Evolutionary conservation across 2,113 vertebrate species (phyloP).

Genomic region (Psammodynastes pulverulentus): DNA sequence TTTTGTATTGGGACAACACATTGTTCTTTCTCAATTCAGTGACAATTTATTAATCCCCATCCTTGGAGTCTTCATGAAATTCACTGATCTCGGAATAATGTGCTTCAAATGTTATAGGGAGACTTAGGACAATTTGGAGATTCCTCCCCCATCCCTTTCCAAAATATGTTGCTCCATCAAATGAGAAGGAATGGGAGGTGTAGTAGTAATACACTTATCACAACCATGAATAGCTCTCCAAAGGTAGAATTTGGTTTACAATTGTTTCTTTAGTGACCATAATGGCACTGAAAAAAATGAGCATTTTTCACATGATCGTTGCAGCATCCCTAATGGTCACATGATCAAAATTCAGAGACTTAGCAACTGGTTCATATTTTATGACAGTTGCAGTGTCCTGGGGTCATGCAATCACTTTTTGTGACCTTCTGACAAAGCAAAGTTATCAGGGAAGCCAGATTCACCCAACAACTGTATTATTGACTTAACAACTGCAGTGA

Average conservation of each 20-base stretch:
- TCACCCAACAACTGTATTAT: background rate
- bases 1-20: background rate
- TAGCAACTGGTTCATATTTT: background rate
- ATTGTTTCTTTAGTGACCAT: background rate
- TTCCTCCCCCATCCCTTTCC: background rate
- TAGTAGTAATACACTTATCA: background rate
- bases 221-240: background rate
- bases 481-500: background rate
- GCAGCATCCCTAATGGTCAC: background rate
- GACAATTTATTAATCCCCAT: background rate
- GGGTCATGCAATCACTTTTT: background rate
- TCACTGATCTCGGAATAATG: background rate
- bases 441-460: background rate
- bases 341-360: background rate
- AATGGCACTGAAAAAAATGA: background rate
- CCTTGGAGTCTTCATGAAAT: background rate
- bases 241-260: background rate
- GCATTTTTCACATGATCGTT: background rate
- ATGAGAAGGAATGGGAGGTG: background rate
- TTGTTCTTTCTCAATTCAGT: background rate
- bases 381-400: background rate
- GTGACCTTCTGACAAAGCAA: background rate
- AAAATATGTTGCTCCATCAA: background rate
- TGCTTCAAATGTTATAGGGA: background rate
- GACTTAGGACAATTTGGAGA: background rate